phyloP scores from a whole-genome alignment of 1,140 invertebrate species.

The Zaprionus taronus region DNA sequence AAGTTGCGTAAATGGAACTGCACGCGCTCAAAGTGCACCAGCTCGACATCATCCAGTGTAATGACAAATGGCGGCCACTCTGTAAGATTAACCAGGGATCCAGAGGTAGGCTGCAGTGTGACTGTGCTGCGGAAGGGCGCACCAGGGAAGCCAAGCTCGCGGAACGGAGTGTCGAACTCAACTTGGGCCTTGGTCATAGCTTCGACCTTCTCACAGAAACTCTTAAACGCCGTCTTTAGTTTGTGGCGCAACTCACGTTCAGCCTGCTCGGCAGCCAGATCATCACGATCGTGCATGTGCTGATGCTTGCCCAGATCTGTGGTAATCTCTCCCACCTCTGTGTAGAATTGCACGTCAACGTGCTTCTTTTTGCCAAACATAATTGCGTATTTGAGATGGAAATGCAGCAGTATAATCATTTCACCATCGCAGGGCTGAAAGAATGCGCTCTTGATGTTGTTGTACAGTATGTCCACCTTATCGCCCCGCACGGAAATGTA shows the following conservation, averaged over 20 bases:
- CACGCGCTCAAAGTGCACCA: constrained; percentile 99
- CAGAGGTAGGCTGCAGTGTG: constrained; percentile 97
- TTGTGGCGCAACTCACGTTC: constrained; percentile 98
- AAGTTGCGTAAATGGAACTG: constrained; percentile 99
- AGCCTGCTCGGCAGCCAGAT: constrained; percentile 98
- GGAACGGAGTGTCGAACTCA: constrained; percentile 99
- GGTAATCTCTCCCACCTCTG: constrained; percentile 99
- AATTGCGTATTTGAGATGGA: constrained; percentile 99
- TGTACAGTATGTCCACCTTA: constrained; percentile 99
- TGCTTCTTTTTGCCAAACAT: constrained; percentile 99
- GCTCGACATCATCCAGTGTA: constrained; percentile 97
- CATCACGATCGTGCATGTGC: constrained; percentile 99
- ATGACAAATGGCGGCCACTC: constrained; percentile 99
- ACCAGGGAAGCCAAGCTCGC: constrained; percentile 98
- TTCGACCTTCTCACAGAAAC: constrained; percentile 99
- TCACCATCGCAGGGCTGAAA: constrained; percentile 99
- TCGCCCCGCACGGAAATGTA: constrained; percentile 99
- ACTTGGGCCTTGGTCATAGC: constrained; percentile 98
- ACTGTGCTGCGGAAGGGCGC: constrained; percentile 99
- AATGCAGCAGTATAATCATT: constrained; percentile 99
- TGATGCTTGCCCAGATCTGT: constrained; percentile 99
- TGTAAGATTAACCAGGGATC: constrained; percentile 97
- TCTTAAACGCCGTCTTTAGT: constrained; percentile 98
- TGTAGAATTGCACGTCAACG: constrained; percentile 99
- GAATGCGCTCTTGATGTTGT: constrained; percentile 99